Conservation (phyloP, 1,140 invertebrate species). For the Cephus cinctus region DNA sequence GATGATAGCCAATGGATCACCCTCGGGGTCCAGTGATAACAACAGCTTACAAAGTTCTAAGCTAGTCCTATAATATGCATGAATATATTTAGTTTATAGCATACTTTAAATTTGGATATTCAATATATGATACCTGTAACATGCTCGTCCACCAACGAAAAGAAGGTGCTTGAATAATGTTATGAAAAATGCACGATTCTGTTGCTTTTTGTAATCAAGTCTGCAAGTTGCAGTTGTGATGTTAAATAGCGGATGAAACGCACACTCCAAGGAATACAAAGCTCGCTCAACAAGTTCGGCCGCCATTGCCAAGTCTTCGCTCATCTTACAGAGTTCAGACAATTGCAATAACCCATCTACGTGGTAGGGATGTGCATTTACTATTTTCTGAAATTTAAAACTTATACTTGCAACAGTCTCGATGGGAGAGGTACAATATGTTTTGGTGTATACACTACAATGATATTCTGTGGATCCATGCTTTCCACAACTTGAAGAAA, state of each 20-base stretch:
- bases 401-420: background rate
- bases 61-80: conserved; percentile 62
- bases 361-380: conserved; percentile 78
- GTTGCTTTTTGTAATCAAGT: conserved; percentile 77
- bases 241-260: conserved; percentile 81
- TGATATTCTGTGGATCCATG: conserved; percentile 77
- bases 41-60: conserved; percentile 78
- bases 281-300: conserved; percentile 78
- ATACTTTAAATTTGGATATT: background rate
- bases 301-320: conserved; percentile 77
- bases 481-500: conserved; percentile 80
- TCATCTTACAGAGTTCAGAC: conserved; percentile 77
- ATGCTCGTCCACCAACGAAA: conserved; percentile 77
- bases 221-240: conserved; percentile 72
- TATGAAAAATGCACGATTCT: conserved; percentile 85
- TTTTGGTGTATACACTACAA: conserved; percentile 52
- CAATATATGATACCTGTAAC: conserved; percentile 56
- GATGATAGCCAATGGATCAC: conserved; percentile 80
- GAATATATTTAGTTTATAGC: conserved; percentile 2
- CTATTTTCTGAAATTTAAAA: conserved; percentile 60
- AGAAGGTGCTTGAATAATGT: conserved; percentile 83
- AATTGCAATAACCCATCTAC: conserved; percentile 85
- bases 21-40: conserved; percentile 77
- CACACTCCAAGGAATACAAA: conserved; percentile 73
- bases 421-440: conserved; percentile 4